These are phyloP conservation scores for Luperina nickerlii DNA, from an alignment of 2,888 invertebrate species.

Conservation along the genomic window DNA sequence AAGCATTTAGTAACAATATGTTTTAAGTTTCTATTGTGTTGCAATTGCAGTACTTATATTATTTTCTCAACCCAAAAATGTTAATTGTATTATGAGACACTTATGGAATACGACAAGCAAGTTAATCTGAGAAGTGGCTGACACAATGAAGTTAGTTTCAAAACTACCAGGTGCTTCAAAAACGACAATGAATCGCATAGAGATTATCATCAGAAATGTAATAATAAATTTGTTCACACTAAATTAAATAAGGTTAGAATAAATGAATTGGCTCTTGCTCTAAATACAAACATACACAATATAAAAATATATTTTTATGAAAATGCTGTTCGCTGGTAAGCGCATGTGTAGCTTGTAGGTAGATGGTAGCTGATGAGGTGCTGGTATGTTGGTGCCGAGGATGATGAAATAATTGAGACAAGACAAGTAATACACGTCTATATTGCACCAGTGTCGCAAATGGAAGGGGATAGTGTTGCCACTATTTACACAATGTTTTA, in stretches of 20 bases:
- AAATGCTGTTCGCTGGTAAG: neutral
- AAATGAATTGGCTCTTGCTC: no score
- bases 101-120: constrained; percentile 21
- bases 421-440: no score
- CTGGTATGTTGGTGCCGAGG: no score
- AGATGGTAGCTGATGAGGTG: no score
- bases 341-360: no score
- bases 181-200: constrained; percentile 28
- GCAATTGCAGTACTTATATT: constrained; percentile 16
- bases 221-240: constrained; percentile 1
- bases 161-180: constrained; percentile 2
- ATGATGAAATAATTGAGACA: no score
- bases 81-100: constrained; percentile 34
- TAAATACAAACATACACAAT: neutral
- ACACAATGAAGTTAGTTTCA: constrained; percentile 30
- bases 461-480: no score
- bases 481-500: no score
- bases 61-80: constrained; percentile 40
- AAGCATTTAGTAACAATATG: constrained; percentile 25
- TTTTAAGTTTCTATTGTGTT: constrained; percentile 35
- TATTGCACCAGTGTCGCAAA: no score
- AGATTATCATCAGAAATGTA: constrained; percentile 11
- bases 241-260: neutral
- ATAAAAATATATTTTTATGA: neutral
- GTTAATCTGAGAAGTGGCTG: neutral